These are phyloP conservation scores for Spisula solida DNA, from an alignment of 2,888 invertebrate species.

Conservation along the genomic window DNA sequence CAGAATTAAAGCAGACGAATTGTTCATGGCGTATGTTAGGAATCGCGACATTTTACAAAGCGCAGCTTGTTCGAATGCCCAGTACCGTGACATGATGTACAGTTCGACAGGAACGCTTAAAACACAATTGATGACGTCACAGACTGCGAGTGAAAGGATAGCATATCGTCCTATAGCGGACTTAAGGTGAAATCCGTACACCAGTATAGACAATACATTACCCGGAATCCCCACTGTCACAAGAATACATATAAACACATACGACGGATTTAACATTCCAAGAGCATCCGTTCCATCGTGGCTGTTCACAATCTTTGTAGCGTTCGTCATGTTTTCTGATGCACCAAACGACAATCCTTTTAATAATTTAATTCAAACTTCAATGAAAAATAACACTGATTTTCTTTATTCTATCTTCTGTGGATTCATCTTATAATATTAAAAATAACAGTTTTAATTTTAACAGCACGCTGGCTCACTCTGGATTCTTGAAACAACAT, in stretches of 20 bases:
- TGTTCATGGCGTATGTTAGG: constrained; percentile 74
- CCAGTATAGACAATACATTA: constrained; percentile 59
- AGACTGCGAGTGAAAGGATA: constrained; percentile 62
- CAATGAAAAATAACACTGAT: not conserved
- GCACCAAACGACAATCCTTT: not conserved
- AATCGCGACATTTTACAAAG: constrained; percentile 73
- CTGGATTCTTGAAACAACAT: too few relatives aligned
- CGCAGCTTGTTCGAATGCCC: constrained; percentile 56
- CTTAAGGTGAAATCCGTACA: constrained; percentile 63
- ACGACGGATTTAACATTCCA: constrained; percentile 51
- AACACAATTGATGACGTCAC: constrained; percentile 64
- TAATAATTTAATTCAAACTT: not conserved
- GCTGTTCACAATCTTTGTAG: not conserved
- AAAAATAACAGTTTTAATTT: too few relatives aligned
- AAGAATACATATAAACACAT: constrained; percentile 56
- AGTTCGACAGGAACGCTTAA: constrained; percentile 64
- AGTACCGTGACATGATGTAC: constrained; percentile 64
- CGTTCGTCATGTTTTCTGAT: not conserved
- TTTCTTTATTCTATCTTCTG: too few relatives aligned
- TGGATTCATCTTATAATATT: too few relatives aligned
- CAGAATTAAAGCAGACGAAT: constrained; percentile 71
- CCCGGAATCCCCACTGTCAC: constrained; percentile 64
- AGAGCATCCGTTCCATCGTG: constrained; percentile 25
- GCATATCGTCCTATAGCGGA: constrained; percentile 59
- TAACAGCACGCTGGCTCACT: too few relatives aligned